A percentile compares a stretch with the other conserved stretches of the same genome.
Conservation (phyloP, 2,888 invertebrate genomes). For the Leptopilina syphax region DNA sequence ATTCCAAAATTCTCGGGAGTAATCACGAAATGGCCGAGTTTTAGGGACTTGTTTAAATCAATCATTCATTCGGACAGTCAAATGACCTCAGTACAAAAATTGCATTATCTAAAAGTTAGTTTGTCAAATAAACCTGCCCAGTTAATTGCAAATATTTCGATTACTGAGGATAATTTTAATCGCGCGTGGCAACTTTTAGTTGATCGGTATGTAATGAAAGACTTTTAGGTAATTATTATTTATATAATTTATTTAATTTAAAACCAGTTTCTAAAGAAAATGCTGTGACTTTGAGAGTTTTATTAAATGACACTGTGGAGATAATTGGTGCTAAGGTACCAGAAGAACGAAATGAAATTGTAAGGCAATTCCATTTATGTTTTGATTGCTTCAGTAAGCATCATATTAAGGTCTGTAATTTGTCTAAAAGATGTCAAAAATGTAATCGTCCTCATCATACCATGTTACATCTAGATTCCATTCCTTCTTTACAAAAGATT, state of each 20-base stretch:
- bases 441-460: too few species aligned
- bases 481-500: too few species aligned
- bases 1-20: background rate
- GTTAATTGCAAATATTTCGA: background rate
- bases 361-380: background rate
- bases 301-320: constrained; percentile 33
- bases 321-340: background rate
- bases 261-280: background rate
- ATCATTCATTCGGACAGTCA: background rate
- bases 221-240: background rate
- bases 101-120: background rate
- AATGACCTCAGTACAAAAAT: background rate
- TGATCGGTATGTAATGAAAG: background rate
- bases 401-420: too few species aligned
- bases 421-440: too few species aligned
- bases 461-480: too few species aligned
- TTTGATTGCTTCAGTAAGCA: background rate
- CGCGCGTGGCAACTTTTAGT: background rate
- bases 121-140: background rate
- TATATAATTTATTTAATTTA: background rate
- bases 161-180: background rate
- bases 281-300: background rate
- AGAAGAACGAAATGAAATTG: background rate
- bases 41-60: background rate
- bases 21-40: background rate